Evolutionary conservation across 2,888 invertebrate genomes (phyloP).

Genomic region (Rhagium mordax): DNA sequence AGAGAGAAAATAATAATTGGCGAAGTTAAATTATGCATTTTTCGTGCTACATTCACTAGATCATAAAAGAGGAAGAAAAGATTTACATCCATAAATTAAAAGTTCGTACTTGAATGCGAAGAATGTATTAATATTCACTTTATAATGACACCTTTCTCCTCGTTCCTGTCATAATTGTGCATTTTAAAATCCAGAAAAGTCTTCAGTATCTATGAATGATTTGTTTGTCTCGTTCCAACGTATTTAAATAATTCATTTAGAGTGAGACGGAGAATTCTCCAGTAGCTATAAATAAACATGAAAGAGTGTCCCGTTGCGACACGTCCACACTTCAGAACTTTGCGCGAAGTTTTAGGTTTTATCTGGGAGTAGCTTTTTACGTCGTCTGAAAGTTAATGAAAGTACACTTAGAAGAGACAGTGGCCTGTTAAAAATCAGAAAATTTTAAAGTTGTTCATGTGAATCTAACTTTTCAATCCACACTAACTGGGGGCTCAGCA

Average conservation of each 20-base stretch:
- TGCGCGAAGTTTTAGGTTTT: conserved; percentile 56
- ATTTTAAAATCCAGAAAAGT: conserved; percentile 28
- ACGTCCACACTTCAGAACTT: conserved; percentile 62
- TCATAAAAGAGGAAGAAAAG: conserved; percentile 3
- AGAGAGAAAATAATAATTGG: background rate
- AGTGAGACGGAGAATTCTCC: conserved; percentile 16
- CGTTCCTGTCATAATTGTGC: conserved; percentile 26
- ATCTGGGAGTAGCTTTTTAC: conserved; percentile 62
- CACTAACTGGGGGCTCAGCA: background rate
- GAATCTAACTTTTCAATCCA: conserved; percentile 28
- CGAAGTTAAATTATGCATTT: conserved; percentile 1
- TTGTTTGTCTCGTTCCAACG: conserved; percentile 25
- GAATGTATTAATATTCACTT: conserved; percentile 25
- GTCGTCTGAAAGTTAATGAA: conserved; percentile 65
- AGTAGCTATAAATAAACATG: conserved; percentile 50
- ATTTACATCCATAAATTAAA: conserved; percentile 28
- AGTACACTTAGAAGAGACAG: conserved; percentile 58
- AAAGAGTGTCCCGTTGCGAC: conserved; percentile 55
- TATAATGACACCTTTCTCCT: conserved; percentile 32
- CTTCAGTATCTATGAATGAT: conserved; percentile 14
- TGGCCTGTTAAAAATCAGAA: conserved; percentile 55
- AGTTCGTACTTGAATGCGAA: conserved; percentile 6
- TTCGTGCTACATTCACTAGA: conserved; percentile 13
- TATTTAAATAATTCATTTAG: conserved; percentile 22
- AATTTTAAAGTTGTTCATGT: conserved; percentile 30